Percentiles rank a stretch among this genome's conserved stretches.
These are phyloP conservation scores for Porites lutea DNA, from an alignment of 64 coral and sea anemone species.

Conservation along the genomic window DNA sequence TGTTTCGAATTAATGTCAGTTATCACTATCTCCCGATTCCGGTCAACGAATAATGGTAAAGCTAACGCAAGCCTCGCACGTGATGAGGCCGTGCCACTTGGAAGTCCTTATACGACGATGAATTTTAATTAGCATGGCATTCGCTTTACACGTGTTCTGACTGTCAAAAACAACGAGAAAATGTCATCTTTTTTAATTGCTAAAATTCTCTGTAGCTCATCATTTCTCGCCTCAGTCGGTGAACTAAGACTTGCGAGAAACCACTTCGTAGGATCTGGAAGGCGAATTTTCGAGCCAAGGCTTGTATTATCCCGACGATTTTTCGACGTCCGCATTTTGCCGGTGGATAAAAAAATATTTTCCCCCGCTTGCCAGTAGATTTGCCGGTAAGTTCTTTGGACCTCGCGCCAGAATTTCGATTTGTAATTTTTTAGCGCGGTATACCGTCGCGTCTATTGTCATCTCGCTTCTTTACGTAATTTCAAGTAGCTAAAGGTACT, in stretches of 20 bases:
- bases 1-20: no score
- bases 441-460: not conserved
- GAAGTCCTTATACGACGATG: not conserved
- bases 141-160: slow-evolving; percentile 7
- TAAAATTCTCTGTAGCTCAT: not conserved
- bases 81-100: not conserved
- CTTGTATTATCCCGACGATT: not conserved
- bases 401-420: not conserved
- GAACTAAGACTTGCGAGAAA: not conserved
- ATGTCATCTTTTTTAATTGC: not conserved
- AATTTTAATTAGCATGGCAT: slow-evolving; percentile 26
- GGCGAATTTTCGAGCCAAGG: not conserved
- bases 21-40: no score
- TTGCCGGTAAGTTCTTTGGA: not conserved
- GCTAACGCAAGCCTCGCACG: not conserved
- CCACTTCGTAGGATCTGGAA: not conserved
- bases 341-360: not conserved
- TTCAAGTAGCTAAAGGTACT: not conserved
- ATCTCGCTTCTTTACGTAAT: not conserved
- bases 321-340: not conserved
- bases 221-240: no score
- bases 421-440: not conserved
- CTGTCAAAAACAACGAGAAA: not conserved
- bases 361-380: not conserved
- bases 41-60: no score